A percentile compares a stretch with the other conserved stretches of the same genome.
Evolutionary conservation across 2,113 vertebrate species (phyloP).

Genomic region (Paraplagusia blochii): DNA sequence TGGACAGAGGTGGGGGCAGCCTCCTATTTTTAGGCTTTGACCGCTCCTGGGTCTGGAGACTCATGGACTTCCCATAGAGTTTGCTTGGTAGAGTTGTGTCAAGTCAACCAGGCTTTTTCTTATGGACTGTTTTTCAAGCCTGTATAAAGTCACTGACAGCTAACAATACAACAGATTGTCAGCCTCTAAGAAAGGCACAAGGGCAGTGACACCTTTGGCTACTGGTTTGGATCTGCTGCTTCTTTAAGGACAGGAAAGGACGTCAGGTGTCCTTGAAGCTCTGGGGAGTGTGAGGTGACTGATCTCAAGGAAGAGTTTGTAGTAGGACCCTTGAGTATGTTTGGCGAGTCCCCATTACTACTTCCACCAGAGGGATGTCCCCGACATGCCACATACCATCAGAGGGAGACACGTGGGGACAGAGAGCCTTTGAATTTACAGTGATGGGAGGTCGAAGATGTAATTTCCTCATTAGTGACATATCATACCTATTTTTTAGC

Average conservation of each 20-base stretch:
- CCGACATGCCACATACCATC: conserved; percentile 43
- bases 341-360: conserved; percentile 38
- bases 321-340: conserved; percentile 1
- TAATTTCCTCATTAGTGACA: conserved; percentile 9
- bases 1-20: conserved; percentile 51
- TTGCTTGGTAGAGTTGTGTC: conserved; percentile 1
- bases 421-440: conserved; percentile 24
- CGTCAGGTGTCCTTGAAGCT: conserved; percentile 49
- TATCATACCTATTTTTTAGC: conserved; percentile 8
- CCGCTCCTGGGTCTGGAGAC: conserved; percentile 46
- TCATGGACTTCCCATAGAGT: conserved; percentile 16
- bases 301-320: conserved; percentile 34
- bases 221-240: conserved; percentile 51
- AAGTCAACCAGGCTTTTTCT: background rate
- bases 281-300: background rate
- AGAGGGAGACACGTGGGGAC: conserved; percentile 25
- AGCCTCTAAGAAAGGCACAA: conserved; percentile 7
- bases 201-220: conserved; percentile 36
- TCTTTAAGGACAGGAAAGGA: conserved; percentile 34
- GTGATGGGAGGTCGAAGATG: conserved; percentile 11
- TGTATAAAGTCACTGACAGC: conserved; percentile 16
- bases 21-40: conserved; percentile 64
- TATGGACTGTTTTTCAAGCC: conserved; percentile 4
- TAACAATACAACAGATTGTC: conserved; percentile 11
- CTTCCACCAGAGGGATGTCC: conserved; percentile 50